Base-by-base conservation (phyloP, 2,888 invertebrate genomes). In the Tachina lurida region DNA sequence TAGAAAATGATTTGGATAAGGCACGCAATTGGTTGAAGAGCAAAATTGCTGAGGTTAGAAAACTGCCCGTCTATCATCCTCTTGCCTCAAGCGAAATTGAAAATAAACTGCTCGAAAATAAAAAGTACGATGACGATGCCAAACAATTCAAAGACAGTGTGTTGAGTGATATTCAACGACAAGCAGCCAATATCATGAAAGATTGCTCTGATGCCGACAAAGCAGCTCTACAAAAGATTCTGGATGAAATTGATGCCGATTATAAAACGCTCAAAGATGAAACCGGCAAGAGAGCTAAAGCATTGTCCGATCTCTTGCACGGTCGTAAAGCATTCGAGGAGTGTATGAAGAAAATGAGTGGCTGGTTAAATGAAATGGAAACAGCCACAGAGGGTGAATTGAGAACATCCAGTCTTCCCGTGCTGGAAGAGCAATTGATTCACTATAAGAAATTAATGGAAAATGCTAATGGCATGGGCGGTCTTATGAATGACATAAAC, bases 351-450 rank as follows among this genome's bases (percentile, higher is more conserved):
- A 95, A 96, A 89, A 96, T 97, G 90, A 95, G 96, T 87, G 95
- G 96, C 89, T 98, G 98, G 98, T 93, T 98, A 54, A 96, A 97
- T 88, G 97, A 98, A 93, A 97, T 97, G 43, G 98, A 98, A 92
- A 96, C 97, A 0, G 96, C 97, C 4, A 96, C 97, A 1, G 96
- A 96, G 12, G 95, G 96, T 47, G 97, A 97, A 90, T 93, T 98
- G 5, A 95, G 97, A 60, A 95, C 96, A 22, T 95, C 97, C 1
- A 97, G 96, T 89, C 94, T 97, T 22, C 97, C 97, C 88, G 95
- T 97, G 0, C 93, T 98, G 43, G 96, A 97, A 91, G 97, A 98
- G 92, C 98, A 98, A 90, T 93, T 97, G 58, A 94, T 95, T n/a
- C 97, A 97, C 93, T 97, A 97, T 89, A 96, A 96, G 88, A 96